Conservation (phyloP, 2,888 invertebrate genomes). For the Pecten maximus region DNA sequence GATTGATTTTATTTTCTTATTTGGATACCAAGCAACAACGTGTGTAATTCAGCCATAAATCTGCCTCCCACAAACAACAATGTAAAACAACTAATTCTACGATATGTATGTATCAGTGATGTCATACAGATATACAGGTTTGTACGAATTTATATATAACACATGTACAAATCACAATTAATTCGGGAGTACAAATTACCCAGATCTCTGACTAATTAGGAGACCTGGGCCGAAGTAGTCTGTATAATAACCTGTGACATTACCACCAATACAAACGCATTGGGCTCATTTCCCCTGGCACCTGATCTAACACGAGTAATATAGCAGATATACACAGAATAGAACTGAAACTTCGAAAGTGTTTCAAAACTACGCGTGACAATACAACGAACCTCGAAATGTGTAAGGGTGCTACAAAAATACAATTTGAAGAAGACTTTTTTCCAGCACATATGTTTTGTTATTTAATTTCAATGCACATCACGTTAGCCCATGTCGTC, state of each 20-base stretch:
- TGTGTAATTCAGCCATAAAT: too few species aligned
- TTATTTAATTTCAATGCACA: neutral
- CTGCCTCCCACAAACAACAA: too few species aligned
- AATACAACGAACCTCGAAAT: neutral
- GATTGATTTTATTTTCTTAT: too few species aligned
- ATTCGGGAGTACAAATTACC: neutral
- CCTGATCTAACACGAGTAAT: neutral
- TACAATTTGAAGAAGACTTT: neutral
- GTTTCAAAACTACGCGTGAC: neutral
- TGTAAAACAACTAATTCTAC: too few species aligned
- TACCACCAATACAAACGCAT: neutral
- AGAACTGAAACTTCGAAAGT: neutral
- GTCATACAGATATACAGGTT: too few species aligned
- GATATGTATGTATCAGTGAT: too few species aligned
- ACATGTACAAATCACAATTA: neutral
- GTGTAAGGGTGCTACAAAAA: neutral
- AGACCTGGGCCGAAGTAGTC: neutral
- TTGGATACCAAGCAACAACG: too few species aligned
- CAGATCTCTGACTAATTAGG: neutral
- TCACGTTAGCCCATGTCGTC: neutral
- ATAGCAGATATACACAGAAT: neutral
- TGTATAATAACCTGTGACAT: neutral
- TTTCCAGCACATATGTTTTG: neutral
- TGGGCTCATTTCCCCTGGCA: conserved; percentile 3
- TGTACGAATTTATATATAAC: neutral